These are phyloP conservation scores for Meliscaeva auricollis DNA, from an alignment of 2,888 invertebrate genomes.

Conservation along the genomic window DNA sequence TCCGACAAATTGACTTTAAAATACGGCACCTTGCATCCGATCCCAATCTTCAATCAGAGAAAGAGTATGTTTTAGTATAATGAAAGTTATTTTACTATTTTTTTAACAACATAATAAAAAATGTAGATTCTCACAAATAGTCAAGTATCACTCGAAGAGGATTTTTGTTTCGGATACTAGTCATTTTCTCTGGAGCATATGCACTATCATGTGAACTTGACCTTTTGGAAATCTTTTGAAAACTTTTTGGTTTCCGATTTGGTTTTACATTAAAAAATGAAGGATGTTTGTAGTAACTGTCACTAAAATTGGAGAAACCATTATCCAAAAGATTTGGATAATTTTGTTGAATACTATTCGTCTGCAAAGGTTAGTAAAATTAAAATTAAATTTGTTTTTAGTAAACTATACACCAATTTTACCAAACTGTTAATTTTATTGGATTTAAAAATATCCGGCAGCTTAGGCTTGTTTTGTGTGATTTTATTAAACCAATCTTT, in stretches of 20 bases:
- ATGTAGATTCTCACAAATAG: constrained; percentile 2
- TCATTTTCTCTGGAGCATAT: neutral
- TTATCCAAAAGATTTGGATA: no score
- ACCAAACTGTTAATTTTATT: neutral
- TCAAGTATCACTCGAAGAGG: neutral
- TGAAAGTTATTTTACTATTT: neutral
- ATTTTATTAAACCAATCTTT: constrained; percentile 9
- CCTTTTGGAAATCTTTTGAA: neutral
- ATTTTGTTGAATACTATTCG: no score
- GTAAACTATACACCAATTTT: neutral
- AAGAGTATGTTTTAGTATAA: no score
- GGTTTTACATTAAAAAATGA: neutral
- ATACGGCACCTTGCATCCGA: constrained; percentile 85
- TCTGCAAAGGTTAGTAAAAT: no score
- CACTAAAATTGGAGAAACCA: neutral
- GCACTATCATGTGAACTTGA: neutral
- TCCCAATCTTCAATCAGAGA: constrained; percentile 79
- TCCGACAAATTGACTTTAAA: constrained; percentile 89
- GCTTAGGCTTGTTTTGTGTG: neutral
- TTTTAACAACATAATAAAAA: neutral
- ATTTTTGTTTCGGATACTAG: neutral
- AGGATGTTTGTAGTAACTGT: neutral
- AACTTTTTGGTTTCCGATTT: neutral
- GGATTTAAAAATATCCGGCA: neutral
- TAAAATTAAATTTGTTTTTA: neutral